Base-by-base conservation (phyloP, 2,797 vertebrate genomes). In the Microcaecilia unicolor region DNA sequence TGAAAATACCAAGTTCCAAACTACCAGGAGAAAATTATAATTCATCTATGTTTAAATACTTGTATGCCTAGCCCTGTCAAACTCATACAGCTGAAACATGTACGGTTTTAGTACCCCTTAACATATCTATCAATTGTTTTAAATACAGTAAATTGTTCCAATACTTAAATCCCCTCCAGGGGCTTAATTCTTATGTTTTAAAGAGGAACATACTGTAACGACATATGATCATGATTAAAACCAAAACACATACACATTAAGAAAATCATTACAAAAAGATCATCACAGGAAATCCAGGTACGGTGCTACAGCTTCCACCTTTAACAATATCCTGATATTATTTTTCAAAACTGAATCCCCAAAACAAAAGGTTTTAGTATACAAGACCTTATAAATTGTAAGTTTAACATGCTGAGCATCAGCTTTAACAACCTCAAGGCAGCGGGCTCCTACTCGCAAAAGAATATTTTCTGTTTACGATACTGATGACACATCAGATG, bases 81-180 rank as follows among this genome's bases (percentile, higher is more conserved):
- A 23, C 28, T 36, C 20, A 6, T 22, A 21, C 28, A 38, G 23
- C 27, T 23, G n/a, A 29, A 34, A 20, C 15, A 24, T 10, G 11
- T 36, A 39, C 4, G 10, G 55, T 56, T 63, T 39, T 27, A 54
- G 31, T 28, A 34, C 35, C 48, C 34, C 44, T 48, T 21, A 44
- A 49, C 32, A 44, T 6, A 48, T 58, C 58, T 48, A 58, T 48
- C 61, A 64, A 49, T 48, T 41, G 25, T 4, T 21, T 10, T 15
- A 21, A 32, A 22, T 16, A 14, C 13, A 37, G 24, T 46, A 57
- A 56, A 62, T 26, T 15, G 44, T 30, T 0, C 2, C 18, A 41
- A 44, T 31, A 51, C 61, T 59, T 36, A 56, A 61, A 60, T 56
- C 53, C 41, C 67, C 26, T 32, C 10, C 9, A 56, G 48, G 57